These are phyloP conservation scores for Micronycteris hirsuta DNA, from an alignment of 2,113 vertebrate genomes.

Conservation along the genomic window DNA sequence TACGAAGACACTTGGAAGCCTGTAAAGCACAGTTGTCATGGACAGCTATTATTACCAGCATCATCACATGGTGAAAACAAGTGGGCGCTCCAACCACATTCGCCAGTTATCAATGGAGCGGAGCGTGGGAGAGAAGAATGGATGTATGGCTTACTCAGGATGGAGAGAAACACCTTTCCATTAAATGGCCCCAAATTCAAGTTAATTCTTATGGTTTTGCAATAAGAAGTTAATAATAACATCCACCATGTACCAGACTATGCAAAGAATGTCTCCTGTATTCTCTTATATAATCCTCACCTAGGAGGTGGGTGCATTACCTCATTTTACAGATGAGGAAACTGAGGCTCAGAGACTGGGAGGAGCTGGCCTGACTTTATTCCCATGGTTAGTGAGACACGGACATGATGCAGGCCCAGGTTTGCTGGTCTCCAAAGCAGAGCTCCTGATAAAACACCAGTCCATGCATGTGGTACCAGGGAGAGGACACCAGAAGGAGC, in stretches of 20 bases:
- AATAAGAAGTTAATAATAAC: background rate
- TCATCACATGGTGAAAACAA: fast-evolving
- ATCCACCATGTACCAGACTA: background rate
- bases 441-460: background rate
- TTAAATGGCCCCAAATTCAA: background rate
- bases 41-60: too few relatives aligned
- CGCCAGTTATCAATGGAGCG: background rate
- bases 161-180: background rate
- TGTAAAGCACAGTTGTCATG: fast-evolving
- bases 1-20: background rate
- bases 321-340: background rate
- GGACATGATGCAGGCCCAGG: background rate
- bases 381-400: background rate
- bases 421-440: background rate
- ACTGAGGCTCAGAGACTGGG: background rate
- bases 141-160: background rate
- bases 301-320: background rate
- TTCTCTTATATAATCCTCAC: background rate
- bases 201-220: background rate
- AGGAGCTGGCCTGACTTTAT: background rate
- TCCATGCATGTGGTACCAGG: fast-evolving
- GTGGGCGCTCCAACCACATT: background rate
- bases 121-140: fast-evolving
- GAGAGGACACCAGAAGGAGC: too few relatives aligned
- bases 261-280: background rate